A percentile compares a stretch with the other conserved stretches of the same genome.
Evolutionary conservation across 2,888 invertebrate species (phyloP).

Genomic region (Rosalia funebris): DNA sequence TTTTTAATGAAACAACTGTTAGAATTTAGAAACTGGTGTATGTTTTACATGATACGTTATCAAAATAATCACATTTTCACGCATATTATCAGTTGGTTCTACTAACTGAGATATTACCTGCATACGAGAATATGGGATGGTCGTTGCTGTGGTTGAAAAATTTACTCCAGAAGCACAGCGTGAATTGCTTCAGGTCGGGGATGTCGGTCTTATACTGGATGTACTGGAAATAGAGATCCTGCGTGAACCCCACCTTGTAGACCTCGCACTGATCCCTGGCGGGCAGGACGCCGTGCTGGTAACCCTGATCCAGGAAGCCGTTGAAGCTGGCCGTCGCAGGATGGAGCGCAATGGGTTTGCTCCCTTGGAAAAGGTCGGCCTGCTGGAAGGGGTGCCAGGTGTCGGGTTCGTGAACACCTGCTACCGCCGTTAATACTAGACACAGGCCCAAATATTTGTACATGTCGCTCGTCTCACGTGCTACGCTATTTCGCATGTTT

Average conservation of each 20-base stretch:
- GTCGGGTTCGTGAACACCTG: conserved; percentile 60
- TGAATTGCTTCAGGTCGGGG: conserved; percentile 84
- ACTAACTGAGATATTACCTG: conserved; percentile 74
- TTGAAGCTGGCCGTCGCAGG: conserved; percentile 31
- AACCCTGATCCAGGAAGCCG: conserved; percentile 28
- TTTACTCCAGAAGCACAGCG: conserved; percentile 84
- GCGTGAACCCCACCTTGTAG: conserved; percentile 70
- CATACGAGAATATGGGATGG: conserved; percentile 84
- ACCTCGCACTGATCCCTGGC: conserved; percentile 65
- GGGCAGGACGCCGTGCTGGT: conserved; percentile 43
- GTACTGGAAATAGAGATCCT: conserved; percentile 74
- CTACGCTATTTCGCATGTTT: conserved; percentile 14
- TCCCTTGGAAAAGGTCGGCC: conserved; percentile 57
- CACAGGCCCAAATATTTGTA: conserved; percentile 41
- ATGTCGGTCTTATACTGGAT: conserved; percentile 77
- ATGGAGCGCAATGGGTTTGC: conserved; percentile 39
- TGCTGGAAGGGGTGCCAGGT: conserved; percentile 67
- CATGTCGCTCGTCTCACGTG: conserved; percentile 25
- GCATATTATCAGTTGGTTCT: too few species aligned
- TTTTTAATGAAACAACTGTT: too few species aligned
- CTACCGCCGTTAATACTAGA: conserved; percentile 55
- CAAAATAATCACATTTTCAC: too few species aligned
- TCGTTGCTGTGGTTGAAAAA: conserved; percentile 85
- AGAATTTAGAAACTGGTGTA: too few species aligned
- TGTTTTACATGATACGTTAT: too few species aligned